A percentile compares a stretch with the other conserved stretches of the same genome.
Conservation (phyloP, 2,797 vertebrate genomes). For the Danio albolineatus region DNA sequence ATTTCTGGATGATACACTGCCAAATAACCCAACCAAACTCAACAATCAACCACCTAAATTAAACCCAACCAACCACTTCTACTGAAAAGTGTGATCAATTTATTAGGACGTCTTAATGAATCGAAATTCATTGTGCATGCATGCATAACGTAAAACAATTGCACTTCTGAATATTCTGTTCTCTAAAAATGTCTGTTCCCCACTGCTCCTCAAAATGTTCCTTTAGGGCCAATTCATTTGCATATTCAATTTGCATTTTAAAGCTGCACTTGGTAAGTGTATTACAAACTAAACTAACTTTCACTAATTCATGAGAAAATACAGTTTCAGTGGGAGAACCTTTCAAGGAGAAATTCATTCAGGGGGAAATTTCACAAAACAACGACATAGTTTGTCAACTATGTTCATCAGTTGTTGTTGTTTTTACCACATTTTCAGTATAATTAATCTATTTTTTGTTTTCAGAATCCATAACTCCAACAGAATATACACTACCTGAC, state of each 20-base stretch:
- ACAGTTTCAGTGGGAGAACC: neutral
- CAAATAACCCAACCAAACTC: too few species aligned
- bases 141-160: slow-evolving; percentile 3
- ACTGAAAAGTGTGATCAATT: neutral
- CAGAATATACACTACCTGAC: too few species aligned
- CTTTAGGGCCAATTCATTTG: neutral
- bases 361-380: too few species aligned
- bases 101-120: neutral
- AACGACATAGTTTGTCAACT: too few species aligned
- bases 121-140: neutral
- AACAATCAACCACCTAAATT: neutral
- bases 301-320: neutral
- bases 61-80: neutral
- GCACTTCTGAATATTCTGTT: neutral
- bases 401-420: too few species aligned
- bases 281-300: slow-evolving; percentile 9
- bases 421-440: too few species aligned
- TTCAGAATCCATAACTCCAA: too few species aligned
- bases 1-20: neutral
- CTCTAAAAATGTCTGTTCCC: neutral
- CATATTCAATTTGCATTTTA: neutral
- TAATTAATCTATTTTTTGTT: too few species aligned
- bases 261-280: neutral
- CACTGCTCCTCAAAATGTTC: neutral
- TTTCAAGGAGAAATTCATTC: too few species aligned